Conservation (phyloP, 2,797 vertebrate genomes). For the Pachyuromys duprasi region DNA sequence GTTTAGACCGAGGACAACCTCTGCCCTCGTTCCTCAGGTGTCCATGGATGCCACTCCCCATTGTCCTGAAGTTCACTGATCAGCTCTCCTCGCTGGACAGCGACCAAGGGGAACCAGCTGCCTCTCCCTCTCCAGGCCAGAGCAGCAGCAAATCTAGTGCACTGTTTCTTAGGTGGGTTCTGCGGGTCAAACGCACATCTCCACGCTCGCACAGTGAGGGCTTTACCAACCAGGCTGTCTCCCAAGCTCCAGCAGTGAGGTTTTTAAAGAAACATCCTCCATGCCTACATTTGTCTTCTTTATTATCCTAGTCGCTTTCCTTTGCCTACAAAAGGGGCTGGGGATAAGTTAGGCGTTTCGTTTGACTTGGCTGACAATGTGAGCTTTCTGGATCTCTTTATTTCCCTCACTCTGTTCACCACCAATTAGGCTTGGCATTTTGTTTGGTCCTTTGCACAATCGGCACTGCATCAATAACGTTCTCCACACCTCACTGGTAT, state of each 20-base stretch:
- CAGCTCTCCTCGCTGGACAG: neutral
- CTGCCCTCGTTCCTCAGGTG: neutral
- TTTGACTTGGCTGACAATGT: neutral
- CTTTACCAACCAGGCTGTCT: neutral
- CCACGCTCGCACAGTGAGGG: neutral
- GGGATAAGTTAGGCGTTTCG: neutral
- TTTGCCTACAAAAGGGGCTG: neutral
- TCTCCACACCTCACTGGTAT: neutral
- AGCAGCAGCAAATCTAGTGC: too few relatives aligned
- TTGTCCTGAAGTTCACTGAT: neutral
- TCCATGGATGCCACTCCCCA: neutral
- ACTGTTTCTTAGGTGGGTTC: neutral
- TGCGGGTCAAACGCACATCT: neutral
- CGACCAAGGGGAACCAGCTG: neutral
- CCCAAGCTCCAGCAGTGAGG: neutral
- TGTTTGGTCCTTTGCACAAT: neutral
- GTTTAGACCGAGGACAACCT: neutral
- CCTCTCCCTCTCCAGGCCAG: neutral
- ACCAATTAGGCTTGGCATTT: neutral
- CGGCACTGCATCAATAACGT: neutral
- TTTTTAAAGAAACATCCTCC: neutral
- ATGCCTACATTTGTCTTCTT: neutral
- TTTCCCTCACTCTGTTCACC: neutral
- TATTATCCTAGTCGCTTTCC: neutral
- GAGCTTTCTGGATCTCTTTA: neutral